Base-by-base conservation (phyloP, 2,888 invertebrate species). In the Autographa gamma region DNA sequence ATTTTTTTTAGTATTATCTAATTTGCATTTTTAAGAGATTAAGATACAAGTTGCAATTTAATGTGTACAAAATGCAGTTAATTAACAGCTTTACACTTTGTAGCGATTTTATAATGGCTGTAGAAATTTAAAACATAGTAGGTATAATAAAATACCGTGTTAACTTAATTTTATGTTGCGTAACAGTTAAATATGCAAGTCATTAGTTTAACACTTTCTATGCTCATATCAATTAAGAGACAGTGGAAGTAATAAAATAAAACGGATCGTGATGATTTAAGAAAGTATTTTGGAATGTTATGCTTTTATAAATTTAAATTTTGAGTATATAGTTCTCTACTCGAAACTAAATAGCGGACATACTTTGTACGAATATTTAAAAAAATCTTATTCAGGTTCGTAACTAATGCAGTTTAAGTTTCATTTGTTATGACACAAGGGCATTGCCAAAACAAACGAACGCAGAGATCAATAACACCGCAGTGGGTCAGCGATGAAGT, bases 351-450 rank as follows among this genome's bases (percentile, higher is more conserved):
- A n/a, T 6, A 16, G n/a, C 4, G 25, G 11, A 11, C n/a, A 2
- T 54, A 19, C 19, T 16, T 8, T 7, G 31, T 59, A 11, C 16
- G 34, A n/a, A 13, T 58, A 48, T 2, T 4, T 48, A 5, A n/a
- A n/a, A n/a, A 25, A 25, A 25, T 25, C 4, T 4, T 34, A 2
- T n/a, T 1, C 48, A 4, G 48, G 48, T 48, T 14, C 7, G 16
- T 6, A 48, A 16, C 14, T 43, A 43, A 16, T 48, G 8, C 48
- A 48, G n/a, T 13, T 60, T n/a, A 60, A 60, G 60, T 60, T 60
- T 31, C 32, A 59, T 13, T 59, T 69, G 71, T 34, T 71, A 59
- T 81, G 79, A 81, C 79, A 80, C 79, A 81, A 80, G 81, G 81
- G 72, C 79, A 70, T 60, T 60, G 38, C 25, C 72, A 58, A 78